phyloP scores from a whole-genome alignment of 2,888 invertebrate genomes.

The Dicyrtomina minuta region DNA sequence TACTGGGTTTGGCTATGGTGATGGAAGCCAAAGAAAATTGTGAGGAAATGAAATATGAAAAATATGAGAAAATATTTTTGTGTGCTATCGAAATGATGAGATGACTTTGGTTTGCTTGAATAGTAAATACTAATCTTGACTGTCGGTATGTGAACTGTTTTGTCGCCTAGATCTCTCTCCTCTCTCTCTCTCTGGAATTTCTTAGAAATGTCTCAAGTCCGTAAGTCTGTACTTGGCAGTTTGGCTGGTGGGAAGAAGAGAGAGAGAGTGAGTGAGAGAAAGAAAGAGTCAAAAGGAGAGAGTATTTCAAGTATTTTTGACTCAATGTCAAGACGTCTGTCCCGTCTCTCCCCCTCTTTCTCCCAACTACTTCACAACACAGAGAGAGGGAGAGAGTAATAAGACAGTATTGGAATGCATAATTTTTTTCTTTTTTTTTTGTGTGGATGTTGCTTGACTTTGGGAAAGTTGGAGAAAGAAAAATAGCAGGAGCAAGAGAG shows the following conservation, averaged over 20 bases:
- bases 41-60: too few species aligned
- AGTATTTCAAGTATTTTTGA: too few species aligned
- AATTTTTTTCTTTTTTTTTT: neutral
- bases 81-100: conserved; percentile 6
- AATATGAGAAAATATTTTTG: neutral
- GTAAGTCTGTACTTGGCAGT: neutral
- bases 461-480: neutral
- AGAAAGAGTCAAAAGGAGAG: neutral
- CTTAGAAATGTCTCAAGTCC: neutral
- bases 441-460: neutral
- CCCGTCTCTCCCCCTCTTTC: neutral
- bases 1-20: too few species aligned
- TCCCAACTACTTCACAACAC: neutral
- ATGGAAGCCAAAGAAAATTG: too few species aligned
- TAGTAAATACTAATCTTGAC: conserved; percentile 17
- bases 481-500: neutral
- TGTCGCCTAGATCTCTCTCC: neutral
- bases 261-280: neutral
- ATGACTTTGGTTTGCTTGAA: conserved; percentile 8
- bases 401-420: conserved; percentile 13
- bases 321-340: too few species aligned
- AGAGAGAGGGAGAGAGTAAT: neutral
- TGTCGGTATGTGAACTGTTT: neutral
- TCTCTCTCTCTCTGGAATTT: neutral
- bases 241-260: conserved; percentile 2